phyloP scores from a whole-genome alignment of 2,888 invertebrate species.

The Bhutanitis thaidina region DNA sequence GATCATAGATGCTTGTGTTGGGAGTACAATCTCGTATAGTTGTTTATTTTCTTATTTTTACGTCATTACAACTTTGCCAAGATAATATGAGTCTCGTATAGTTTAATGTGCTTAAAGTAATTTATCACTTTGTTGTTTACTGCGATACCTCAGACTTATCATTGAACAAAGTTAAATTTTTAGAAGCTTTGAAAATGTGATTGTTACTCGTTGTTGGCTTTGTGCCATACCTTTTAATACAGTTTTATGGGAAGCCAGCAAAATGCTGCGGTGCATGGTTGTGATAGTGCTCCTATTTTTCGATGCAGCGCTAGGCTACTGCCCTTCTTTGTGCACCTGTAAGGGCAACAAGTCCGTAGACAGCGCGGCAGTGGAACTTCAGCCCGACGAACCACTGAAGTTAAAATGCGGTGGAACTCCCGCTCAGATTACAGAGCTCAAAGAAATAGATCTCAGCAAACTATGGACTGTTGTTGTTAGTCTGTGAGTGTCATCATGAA shows the following conservation, averaged over 20 bases:
- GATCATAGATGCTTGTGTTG: conserved; percentile 40
- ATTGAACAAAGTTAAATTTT: conserved; percentile 49
- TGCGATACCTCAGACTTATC: conserved; percentile 22
- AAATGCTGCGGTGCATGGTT: conserved; percentile 55
- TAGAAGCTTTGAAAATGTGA: conserved; percentile 72
- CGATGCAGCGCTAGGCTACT: conserved; percentile 46
- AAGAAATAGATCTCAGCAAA: conserved; percentile 82
- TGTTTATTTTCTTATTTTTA: conserved; percentile 62
- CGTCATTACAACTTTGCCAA: conserved; percentile 31
- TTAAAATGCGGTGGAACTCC: conserved; percentile 82
- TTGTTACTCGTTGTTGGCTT: conserved; percentile 70
- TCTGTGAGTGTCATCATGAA: conserved; percentile 75
- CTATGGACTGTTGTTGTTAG: conserved; percentile 82
- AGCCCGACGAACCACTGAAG: conserved; percentile 79
- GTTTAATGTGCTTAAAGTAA: conserved; percentile 26
- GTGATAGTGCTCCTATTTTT: conserved; percentile 46
- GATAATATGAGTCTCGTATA: conserved; percentile 35
- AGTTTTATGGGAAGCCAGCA: conserved; percentile 54
- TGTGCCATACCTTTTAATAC: conserved; percentile 67
- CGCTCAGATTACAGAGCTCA: conserved; percentile 79
- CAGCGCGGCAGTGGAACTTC: conserved; percentile 70
- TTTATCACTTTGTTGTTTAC: conserved; percentile 26
- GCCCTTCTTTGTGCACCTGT: conserved; percentile 76
- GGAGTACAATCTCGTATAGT: conserved; percentile 35
- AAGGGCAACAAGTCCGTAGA: conserved; percentile 79